Base-by-base conservation (phyloP, 1,140 invertebrate species). In the Branchinecta lindahli region DNA sequence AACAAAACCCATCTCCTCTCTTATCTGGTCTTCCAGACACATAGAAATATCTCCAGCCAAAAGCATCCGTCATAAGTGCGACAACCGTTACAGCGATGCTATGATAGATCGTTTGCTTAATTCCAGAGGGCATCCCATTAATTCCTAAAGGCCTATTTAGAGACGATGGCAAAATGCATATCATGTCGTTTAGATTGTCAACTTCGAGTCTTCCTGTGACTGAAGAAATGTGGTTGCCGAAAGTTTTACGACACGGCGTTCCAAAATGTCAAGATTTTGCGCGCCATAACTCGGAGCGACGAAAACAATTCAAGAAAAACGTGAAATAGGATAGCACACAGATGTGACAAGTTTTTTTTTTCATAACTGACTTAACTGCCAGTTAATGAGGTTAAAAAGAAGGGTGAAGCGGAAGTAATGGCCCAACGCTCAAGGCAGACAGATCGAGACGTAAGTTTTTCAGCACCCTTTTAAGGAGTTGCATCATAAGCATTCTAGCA, bases 51-150 rank as follows among this genome's bases (percentile, higher is more conserved):
- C 33, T 33, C 33, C 33, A 33, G 33, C 33, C 33, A 33, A 33
- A 33, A 3, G 33, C 33, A 33, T 33, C 33, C 33, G 33, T 33
- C 33, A 33, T 33, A 33, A 33, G 33, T 33, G 33, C 33, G 52
- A 61, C 52, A 61, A 61, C 12, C 52, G 18, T 61, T 20, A 15
- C 52, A 61, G 52, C 33, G 18, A 61, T 61, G 12, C 12, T 61
- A 61, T 61, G 52, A 61, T 61, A 61, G 52, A 61, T 61, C 52
- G 52, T 61, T 61, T 61, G 12, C 12, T 61, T 61, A 61, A 61
- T 61, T 61, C 52, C 18, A 15, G 18, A 61, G 52, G 12, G 2
- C 18, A 61, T 12, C 52, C 52, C 52, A 61, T 61, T 61, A 61
- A 61, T 61, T 61, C 18, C 52, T 20, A 61, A 61, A 20, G 52